Evolutionary conservation across 2,888 invertebrate genomes (phyloP), one percentile per base, ranked within the genome.

Genomic region (Nineta flava): DNA sequence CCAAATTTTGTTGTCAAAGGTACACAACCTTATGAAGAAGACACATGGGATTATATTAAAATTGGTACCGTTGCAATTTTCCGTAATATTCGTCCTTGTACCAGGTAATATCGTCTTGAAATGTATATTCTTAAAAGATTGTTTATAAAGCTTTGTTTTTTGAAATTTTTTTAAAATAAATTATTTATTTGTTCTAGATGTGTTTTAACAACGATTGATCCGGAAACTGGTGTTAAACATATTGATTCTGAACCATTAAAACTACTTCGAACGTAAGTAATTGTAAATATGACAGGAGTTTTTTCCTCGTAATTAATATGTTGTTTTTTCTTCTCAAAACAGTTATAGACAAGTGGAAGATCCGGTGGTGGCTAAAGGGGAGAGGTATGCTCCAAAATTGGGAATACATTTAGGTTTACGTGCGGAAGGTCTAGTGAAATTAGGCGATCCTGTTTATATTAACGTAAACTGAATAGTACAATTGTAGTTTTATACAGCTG

Each of bases 1-100:
- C 78, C 80, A 1, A 85, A 83, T 63, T 82, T 87, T 57, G 68
- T 83, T 6, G 64, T 86, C 2, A 69, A 73, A 50, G 76, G 75
- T 1, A 69, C 73, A 2, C 57, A 65, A 43, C 63, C 81, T 0
- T 79, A 73, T 57, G 80, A 74, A 2, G 83, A 86, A 63, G 85
- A 86, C 57, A 63, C 67, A 5, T 86, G 84, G 83, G 73, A 76
- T 49, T 85, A 77, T 69, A 62, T 85, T 4, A 79, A 76, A 61
- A 79, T 86, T 49, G 82, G 83, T 6, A 58, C 61, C 12, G 67
- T 75, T 5, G 73, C 74, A 10, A 57, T 78, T 45, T 79, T 83
- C 58, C 73, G 77, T 60, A 72, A 77, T 52, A 65, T 81, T 16
- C 80, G 77, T 59, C 77, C 79, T 0, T 83, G 83, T 58, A 72